These are phyloP conservation scores for Ginglymostoma cirratum DNA, from an alignment of 2,113 vertebrate species.

Conservation along the genomic window DNA sequence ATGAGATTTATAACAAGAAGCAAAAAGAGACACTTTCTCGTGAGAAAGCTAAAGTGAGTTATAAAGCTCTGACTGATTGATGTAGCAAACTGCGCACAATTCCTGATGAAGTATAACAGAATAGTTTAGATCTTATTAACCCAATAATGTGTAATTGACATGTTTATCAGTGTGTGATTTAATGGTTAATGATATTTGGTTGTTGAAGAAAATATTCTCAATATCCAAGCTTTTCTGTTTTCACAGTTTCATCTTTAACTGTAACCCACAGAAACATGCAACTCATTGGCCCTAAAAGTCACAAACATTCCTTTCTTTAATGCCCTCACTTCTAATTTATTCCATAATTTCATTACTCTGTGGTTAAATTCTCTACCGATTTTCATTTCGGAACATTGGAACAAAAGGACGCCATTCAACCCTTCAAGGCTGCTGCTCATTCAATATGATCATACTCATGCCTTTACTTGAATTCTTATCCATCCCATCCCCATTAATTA, in stretches of 20 bases:
- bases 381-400: too few relatives aligned
- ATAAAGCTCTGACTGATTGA: background rate
- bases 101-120: background rate
- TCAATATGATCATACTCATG: too few relatives aligned
- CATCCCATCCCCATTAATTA: too few relatives aligned
- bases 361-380: too few relatives aligned
- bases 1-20: background rate
- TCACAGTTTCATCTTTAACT: background rate
- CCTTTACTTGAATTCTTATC: too few relatives aligned
- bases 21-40: background rate
- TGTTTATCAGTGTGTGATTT: background rate
- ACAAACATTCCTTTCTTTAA: background rate
- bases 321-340: background rate
- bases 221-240: background rate
- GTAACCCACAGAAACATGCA: too few relatives aligned
- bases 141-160: background rate
- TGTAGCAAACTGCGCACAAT: background rate
- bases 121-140: background rate
- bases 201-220: background rate
- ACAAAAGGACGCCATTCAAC: too few relatives aligned
- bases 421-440: too few relatives aligned
- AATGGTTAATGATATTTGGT: background rate
- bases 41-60: background rate
- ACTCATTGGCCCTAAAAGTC: background rate
- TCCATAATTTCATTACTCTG: too few relatives aligned